phyloP scores from a whole-genome alignment of 2,888 invertebrate species.

The Galeopsomyia nigrocyanea region DNA sequence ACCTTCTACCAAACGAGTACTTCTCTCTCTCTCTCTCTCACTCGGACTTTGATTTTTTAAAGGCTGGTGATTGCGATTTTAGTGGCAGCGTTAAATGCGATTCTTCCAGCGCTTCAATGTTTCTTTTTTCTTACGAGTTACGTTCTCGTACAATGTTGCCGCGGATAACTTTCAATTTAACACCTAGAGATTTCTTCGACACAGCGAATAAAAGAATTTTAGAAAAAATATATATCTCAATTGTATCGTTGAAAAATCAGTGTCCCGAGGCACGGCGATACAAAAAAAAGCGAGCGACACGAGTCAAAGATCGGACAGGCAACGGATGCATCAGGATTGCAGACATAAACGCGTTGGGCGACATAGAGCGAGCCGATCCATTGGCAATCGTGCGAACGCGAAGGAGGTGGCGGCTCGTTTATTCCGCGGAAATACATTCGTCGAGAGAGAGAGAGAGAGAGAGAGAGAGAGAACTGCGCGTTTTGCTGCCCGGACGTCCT shows the following conservation, averaged over 20 bases:
- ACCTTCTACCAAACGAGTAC: slow-evolving; percentile 19
- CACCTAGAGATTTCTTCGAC: too few species aligned
- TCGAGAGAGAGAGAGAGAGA: too few species aligned
- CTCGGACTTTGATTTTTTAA: slow-evolving; percentile 40
- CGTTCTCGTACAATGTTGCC: not conserved
- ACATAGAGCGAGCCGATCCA: slow-evolving; percentile 8
- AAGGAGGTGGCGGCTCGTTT: slow-evolving; percentile 30
- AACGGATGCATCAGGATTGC: not conserved
- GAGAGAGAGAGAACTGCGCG: not conserved
- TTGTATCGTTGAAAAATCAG: not conserved
- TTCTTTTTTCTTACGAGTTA: not conserved
- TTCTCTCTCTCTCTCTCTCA: slow-evolving; percentile 9
- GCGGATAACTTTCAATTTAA: too few species aligned
- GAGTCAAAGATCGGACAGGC: not conserved
- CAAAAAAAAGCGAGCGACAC: too few species aligned
- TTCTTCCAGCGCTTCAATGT: not conserved
- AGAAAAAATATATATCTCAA: slow-evolving; percentile 1
- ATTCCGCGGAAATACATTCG: slow-evolving; percentile 24
- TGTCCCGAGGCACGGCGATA: too few species aligned
- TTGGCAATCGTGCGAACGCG: slow-evolving; percentile 11
- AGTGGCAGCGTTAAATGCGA: slow-evolving; percentile 31
- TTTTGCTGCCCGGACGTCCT: slow-evolving; percentile 48
- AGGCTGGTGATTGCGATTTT: slow-evolving; percentile 38
- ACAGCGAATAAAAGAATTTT: slow-evolving; percentile 5
- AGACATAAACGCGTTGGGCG: not conserved